phyloP scores from a whole-genome alignment of 2,113 vertebrate genomes.

The Eupsittula cactorum region DNA sequence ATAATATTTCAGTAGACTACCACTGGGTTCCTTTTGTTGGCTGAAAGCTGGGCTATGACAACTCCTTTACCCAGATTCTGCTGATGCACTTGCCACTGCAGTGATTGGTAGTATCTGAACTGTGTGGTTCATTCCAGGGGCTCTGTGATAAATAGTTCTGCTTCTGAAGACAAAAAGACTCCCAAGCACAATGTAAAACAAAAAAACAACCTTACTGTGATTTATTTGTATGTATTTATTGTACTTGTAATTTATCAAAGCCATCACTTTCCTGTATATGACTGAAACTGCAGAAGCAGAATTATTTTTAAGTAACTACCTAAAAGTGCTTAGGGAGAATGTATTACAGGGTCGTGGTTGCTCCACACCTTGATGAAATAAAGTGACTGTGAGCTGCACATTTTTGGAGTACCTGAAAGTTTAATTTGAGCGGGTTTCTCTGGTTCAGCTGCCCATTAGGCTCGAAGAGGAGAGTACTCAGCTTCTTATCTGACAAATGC shows the following conservation, averaged over 20 bases:
- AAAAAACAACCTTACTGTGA: background rate
- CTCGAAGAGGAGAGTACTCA: background rate
- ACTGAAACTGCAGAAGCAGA: background rate
- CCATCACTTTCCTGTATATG: background rate
- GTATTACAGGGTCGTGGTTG: background rate
- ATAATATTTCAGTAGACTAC: background rate
- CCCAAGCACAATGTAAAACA: background rate
- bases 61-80: background rate
- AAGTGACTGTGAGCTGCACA: background rate
- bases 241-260: background rate
- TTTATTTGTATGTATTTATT: background rate
- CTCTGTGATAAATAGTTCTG: background rate
- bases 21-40: background rate
- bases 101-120: background rate
- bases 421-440: background rate
- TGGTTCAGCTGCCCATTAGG: slow-evolving; percentile 48
- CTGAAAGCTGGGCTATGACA: background rate
- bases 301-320: background rate
- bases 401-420: background rate
- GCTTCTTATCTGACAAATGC: slow-evolving; percentile 15
- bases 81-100: background rate
- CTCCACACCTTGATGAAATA: background rate
- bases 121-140: background rate
- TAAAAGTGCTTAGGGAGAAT: background rate
- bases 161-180: background rate